phyloP scores from a whole-genome alignment of 2,797 vertebrate genomes.

The Acipenser oxyrinchus region DNA sequence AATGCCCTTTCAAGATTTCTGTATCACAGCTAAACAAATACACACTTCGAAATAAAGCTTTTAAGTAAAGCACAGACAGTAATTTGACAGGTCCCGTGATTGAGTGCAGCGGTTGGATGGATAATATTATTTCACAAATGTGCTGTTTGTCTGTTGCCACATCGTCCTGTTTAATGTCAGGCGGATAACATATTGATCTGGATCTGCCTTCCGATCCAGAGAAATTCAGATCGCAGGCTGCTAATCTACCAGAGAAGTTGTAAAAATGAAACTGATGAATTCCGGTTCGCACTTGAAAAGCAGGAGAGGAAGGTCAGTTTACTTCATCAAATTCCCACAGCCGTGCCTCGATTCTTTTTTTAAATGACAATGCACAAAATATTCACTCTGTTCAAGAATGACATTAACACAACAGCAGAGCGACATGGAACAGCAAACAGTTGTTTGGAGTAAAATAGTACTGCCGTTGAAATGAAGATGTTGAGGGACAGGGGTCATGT shows the following conservation, averaged over 20 bases:
- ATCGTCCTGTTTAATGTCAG: not conserved
- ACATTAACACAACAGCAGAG: slow-evolving; percentile 49
- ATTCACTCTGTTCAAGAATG: slow-evolving; percentile 46
- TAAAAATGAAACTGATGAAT: slow-evolving; percentile 5
- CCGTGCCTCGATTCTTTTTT: slow-evolving; percentile 31
- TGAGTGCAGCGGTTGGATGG: too few relatives aligned
- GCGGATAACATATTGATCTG: not conserved
- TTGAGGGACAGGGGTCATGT: slow-evolving; percentile 14
- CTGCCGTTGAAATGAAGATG: slow-evolving; percentile 32
- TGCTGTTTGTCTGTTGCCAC: not conserved
- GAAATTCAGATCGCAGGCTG: not conserved
- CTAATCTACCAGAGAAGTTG: not conserved
- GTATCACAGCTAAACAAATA: too few relatives aligned
- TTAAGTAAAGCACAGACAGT: too few relatives aligned
- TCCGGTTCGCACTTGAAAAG: slow-evolving; percentile 10
- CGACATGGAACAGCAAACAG: slow-evolving; percentile 34
- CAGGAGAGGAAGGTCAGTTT: slow-evolving; percentile 48
- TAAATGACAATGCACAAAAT: slow-evolving; percentile 53
- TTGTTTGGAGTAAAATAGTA: slow-evolving; percentile 41
- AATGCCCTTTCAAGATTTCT: too few relatives aligned
- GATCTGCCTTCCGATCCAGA: not conserved
- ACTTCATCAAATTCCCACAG: slow-evolving; percentile 48
- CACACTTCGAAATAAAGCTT: too few relatives aligned
- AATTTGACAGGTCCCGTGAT: too few relatives aligned
- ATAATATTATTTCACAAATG: not conserved